A percentile compares a stretch with the other conserved stretches of the same genome.
phyloP scores from a whole-genome alignment of 2,888 invertebrate species.

The Dryomyza anilis region DNA sequence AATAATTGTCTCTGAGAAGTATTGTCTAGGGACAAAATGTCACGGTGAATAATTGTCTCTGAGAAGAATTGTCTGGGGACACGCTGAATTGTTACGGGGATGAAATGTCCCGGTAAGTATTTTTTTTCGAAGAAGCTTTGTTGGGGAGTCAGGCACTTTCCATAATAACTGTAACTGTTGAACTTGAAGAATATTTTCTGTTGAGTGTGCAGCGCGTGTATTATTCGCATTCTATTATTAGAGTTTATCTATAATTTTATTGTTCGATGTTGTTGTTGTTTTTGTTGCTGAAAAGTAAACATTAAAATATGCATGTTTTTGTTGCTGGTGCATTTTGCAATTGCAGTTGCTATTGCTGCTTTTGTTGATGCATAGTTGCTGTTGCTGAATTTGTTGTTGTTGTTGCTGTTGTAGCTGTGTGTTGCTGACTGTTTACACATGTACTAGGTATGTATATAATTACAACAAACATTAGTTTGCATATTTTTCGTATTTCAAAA shows the following conservation, averaged over 20 bases:
- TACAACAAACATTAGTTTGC: constrained; percentile 6
- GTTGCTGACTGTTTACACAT: neutral
- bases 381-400: constrained; percentile 2
- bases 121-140: too few relatives aligned
- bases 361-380: constrained; percentile 8
- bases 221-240: constrained; percentile 1
- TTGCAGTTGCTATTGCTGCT: neutral
- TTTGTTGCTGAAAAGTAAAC: neutral
- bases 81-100: too few relatives aligned
- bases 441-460: too few relatives aligned
- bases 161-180: neutral
- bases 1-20: too few relatives aligned
- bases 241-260: too few relatives aligned
- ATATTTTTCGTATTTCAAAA: neutral
- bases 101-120: too few relatives aligned
- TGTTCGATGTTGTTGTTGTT: too few relatives aligned
- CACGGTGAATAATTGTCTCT: too few relatives aligned
- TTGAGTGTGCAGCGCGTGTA: neutral
- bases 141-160: neutral
- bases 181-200: neutral
- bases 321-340: neutral
- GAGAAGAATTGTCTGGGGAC: too few relatives aligned
- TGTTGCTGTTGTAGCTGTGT: neutral
- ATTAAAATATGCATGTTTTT: neutral
- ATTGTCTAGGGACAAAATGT: too few relatives aligned